These are phyloP conservation scores for Eristalinus sepulchralis DNA, from an alignment of 2,888 invertebrate species.

Conservation along the genomic window DNA sequence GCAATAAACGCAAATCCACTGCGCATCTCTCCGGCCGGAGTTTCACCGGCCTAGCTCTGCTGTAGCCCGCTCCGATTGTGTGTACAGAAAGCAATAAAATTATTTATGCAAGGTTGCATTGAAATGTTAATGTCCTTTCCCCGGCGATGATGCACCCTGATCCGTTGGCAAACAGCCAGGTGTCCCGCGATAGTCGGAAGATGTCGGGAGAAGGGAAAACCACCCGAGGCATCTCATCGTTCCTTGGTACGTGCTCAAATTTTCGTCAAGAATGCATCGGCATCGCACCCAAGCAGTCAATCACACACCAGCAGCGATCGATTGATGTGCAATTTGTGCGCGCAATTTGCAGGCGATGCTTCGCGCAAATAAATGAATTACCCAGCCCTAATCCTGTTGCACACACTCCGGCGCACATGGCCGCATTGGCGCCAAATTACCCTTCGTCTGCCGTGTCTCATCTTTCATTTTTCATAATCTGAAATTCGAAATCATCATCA, in stretches of 20 bases:
- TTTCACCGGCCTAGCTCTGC: not conserved
- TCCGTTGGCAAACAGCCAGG: not conserved
- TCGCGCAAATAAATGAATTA: slow-evolving; percentile 58
- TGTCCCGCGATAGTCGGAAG: not conserved
- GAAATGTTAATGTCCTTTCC: slow-evolving; percentile 67
- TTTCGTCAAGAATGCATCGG: not conserved
- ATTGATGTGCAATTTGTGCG: slow-evolving; percentile 32
- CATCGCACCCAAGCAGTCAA: slow-evolving; percentile 54
- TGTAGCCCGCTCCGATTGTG: no score
- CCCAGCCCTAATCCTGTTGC: slow-evolving; percentile 55
- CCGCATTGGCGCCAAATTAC: slow-evolving; percentile 70
- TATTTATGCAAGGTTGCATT: slow-evolving; percentile 71
- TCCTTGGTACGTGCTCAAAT: slow-evolving; percentile 56
- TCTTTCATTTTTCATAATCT: slow-evolving; percentile 67
- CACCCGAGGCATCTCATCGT: not conserved
- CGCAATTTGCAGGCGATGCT: slow-evolving; percentile 60
- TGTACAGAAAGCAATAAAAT: slow-evolving; percentile 54
- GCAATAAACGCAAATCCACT: slow-evolving; percentile 13
- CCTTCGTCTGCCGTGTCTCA: slow-evolving; percentile 63
- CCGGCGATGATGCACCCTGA: slow-evolving; percentile 44
- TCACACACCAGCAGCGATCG: slow-evolving; percentile 32
- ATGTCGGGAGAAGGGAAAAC: not conserved
- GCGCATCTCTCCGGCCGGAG: not conserved
- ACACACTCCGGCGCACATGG: slow-evolving; percentile 24
- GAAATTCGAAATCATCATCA: slow-evolving; percentile 33